Conservation (phyloP, 2,797 vertebrate genomes). For the Ceryle rudis region DNA sequence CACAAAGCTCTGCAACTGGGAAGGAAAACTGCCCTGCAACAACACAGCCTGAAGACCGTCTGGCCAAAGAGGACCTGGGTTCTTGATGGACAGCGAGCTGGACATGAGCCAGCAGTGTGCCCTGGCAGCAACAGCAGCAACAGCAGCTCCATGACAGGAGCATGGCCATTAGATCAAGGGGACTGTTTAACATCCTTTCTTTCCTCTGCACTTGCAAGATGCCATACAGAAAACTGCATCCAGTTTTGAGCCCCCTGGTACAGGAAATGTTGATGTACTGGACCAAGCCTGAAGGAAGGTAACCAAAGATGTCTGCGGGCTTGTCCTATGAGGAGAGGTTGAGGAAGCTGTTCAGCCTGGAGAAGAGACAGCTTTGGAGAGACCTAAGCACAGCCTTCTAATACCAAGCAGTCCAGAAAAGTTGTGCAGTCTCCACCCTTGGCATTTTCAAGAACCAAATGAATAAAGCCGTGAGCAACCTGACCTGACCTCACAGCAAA, state of each 20-base stretch:
- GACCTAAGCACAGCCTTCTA: neutral
- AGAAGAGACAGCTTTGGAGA: neutral
- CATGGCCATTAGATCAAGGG: neutral
- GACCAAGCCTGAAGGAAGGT: neutral
- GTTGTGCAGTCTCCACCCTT: neutral
- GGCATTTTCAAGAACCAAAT: neutral
- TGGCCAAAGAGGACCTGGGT: neutral
- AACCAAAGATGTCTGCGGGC: neutral
- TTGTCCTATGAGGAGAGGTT: neutral
- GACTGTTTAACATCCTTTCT: neutral
- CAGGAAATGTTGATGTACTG: neutral
- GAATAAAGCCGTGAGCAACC: neutral
- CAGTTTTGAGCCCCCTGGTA: neutral
- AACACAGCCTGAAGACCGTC: neutral
- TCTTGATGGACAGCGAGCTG: neutral
- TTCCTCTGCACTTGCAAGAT: neutral
- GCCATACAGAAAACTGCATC: neutral
- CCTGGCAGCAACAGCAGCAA: neutral
- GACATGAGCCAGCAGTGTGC: neutral
- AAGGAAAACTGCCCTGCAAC: neutral
- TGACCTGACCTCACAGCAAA: neutral
- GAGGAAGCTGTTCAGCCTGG: neutral
- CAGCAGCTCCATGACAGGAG: neutral
- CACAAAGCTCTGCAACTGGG: neutral
- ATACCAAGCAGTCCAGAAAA: neutral